Conservation (phyloP, 1,140 invertebrate species). For the Bombus breviceps region DNA sequence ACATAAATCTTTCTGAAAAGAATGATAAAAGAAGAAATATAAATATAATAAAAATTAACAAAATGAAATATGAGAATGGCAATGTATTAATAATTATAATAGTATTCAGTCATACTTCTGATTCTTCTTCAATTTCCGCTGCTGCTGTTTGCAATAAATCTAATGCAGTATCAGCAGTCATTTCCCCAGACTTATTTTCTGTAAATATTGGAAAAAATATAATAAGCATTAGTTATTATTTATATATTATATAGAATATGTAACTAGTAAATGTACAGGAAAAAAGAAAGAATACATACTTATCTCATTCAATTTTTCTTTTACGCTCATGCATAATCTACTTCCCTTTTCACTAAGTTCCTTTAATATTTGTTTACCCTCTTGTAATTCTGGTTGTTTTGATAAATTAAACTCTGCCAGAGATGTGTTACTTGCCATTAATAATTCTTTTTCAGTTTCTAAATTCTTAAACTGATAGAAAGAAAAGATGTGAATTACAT, state of each 20-base stretch:
- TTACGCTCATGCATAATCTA: slow-evolving; percentile 86
- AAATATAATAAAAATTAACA: neutral
- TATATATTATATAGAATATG: neutral
- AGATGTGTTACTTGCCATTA: slow-evolving; percentile 93
- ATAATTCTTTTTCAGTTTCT: slow-evolving; percentile 91
- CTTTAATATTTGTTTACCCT: slow-evolving; percentile 87
- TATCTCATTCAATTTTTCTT: slow-evolving; percentile 87
- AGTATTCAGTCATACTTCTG: slow-evolving; percentile 85
- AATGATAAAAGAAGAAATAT: neutral
- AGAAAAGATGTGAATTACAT: neutral
- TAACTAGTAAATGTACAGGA: neutral
- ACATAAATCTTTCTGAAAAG: neutral
- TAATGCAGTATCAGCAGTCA: slow-evolving; percentile 90
- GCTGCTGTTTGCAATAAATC: slow-evolving; percentile 93
- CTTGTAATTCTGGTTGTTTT: slow-evolving; percentile 90
- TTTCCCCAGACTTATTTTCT: slow-evolving; percentile 87
- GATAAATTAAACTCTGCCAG: slow-evolving; percentile 94
- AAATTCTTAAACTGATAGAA: slow-evolving; percentile 88
- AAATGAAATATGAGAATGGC: neutral
- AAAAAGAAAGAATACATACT: slow-evolving; percentile 81
- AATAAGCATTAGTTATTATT: neutral
- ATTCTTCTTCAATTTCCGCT: slow-evolving; percentile 94
- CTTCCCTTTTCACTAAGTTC: slow-evolving; percentile 88
- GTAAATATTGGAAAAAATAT: slow-evolving; percentile 56
- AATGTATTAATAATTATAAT: slow-evolving; percentile 22